phyloP scores from a whole-genome alignment of 2,113 vertebrate species.

The Lepus europaeus region DNA sequence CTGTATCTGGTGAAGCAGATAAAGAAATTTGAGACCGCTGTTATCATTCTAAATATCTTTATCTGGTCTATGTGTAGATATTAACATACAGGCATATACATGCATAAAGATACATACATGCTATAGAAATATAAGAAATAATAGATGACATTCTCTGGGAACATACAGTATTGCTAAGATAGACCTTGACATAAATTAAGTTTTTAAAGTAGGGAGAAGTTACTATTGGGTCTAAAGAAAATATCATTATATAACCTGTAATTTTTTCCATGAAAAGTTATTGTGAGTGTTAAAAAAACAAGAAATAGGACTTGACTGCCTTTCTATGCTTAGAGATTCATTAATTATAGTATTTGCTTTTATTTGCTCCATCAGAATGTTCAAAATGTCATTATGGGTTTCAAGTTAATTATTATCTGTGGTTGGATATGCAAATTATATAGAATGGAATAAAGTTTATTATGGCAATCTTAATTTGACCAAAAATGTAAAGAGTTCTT shows the following conservation, averaged over 20 bases:
- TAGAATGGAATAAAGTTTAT: background rate
- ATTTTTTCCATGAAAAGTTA: conserved; percentile 43
- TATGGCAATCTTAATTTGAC: conserved; percentile 13
- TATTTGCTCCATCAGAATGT: conserved; percentile 19
- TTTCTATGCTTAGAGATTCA: background rate
- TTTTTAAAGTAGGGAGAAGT: conserved; percentile 35
- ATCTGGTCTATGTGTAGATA: background rate
- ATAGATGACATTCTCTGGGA: background rate
- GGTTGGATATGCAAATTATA: conserved; percentile 27
- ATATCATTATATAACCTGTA: background rate
- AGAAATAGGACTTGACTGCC: background rate
- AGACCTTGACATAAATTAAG: conserved; percentile 16
- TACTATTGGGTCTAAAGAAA: background rate
- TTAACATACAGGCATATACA: background rate
- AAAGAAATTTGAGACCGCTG: background rate
- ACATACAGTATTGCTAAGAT: background rate
- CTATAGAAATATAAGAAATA: conserved; percentile 11
- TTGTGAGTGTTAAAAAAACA: conserved; percentile 21
- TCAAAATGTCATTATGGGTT: conserved; percentile 39
- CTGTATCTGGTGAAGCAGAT: background rate
- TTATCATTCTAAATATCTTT: conserved; percentile 42
- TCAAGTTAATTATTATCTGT: conserved; percentile 36
- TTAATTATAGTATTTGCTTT: conserved; percentile 15
- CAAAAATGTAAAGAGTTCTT: background rate
- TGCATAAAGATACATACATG: background rate